These are phyloP conservation scores for Ochotona princeps DNA, from an alignment of 2,113 vertebrate genomes.

Conservation along the genomic window DNA sequence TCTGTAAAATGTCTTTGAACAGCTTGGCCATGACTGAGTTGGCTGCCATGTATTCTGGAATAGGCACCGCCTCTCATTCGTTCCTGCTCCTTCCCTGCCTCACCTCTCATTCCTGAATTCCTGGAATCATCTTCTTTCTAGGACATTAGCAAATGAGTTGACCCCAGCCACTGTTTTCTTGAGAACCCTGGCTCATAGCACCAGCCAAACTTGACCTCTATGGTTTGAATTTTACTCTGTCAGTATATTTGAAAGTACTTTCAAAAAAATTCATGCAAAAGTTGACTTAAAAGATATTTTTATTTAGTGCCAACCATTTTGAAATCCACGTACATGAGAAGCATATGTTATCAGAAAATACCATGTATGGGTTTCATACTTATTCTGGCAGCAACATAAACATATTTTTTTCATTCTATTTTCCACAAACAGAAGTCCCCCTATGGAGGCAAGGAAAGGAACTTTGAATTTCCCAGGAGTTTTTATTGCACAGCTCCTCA, in stretches of 20 bases:
- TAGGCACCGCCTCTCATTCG: background rate
- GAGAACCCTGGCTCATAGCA: background rate
- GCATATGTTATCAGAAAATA: no score
- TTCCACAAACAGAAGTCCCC: no score
- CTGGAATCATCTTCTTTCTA: background rate
- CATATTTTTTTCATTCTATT: no score
- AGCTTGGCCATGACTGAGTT: background rate
- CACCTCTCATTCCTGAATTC: background rate
- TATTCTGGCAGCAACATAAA: no score
- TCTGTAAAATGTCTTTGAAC: background rate
- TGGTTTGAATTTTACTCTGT: background rate
- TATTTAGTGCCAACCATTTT: no score
- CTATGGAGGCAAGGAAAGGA: background rate
- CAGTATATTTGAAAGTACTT: background rate
- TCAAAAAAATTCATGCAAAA: no score
- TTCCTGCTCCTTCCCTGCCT: background rate
- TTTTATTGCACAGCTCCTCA: background rate
- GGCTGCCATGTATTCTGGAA: background rate
- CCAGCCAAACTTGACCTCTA: background rate
- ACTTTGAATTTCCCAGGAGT: background rate
- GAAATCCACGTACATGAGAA: no score
- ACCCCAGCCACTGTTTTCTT: background rate
- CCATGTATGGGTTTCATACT: no score
- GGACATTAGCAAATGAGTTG: background rate
- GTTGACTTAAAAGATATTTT: no score